Evolutionary conservation across 2,888 invertebrate species (phyloP), one percentile per base, ranked within the genome.

Genomic region (Aphodius sticticus): DNA sequence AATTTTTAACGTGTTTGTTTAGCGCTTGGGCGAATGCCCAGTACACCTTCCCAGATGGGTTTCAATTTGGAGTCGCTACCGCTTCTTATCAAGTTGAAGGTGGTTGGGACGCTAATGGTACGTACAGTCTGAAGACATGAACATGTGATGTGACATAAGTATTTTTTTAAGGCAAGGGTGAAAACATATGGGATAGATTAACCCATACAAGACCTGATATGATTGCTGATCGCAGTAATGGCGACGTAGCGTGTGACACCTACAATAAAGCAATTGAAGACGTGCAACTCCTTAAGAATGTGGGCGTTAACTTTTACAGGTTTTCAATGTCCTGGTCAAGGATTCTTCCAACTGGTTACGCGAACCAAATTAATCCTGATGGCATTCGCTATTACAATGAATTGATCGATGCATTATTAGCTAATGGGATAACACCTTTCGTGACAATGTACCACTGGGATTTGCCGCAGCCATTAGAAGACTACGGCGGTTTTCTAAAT

Each of bases 241-340:
- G 92, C 0, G 93, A 94, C 84, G 88, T 93, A 0, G 92, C 94
- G 0, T 92, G 92, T 79, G 93, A 94, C 86, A 93, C 94, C 53
- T 95, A 94, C 87, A 91, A 94, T 86, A 90, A 89, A 80, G 92
- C 91, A 87, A 89, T 90, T 82, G 91, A 92, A 36, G 95, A 95
- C 84, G 91, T 94, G 0, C 84, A 88, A 72, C 86, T 93, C 70
- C 85, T 94, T 79, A 90, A 89, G 78, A 85, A 90, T 26, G 86
- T 94, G 0, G 92, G 92, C 0, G 91, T 92, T 2, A 84, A 89
- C 79, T 91, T 90, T 85, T 93, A 93, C 86, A 88, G 93, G 16
- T 92, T 93, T 85, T 93, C 93, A 0, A 87, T 93, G 16, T 92
- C 94, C 79, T 95, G 95, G 95, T 87, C 94, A 0, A 90, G 95